Base-by-base conservation (phyloP, 2,888 invertebrate genomes). In the Xestia sexstrigata region DNA sequence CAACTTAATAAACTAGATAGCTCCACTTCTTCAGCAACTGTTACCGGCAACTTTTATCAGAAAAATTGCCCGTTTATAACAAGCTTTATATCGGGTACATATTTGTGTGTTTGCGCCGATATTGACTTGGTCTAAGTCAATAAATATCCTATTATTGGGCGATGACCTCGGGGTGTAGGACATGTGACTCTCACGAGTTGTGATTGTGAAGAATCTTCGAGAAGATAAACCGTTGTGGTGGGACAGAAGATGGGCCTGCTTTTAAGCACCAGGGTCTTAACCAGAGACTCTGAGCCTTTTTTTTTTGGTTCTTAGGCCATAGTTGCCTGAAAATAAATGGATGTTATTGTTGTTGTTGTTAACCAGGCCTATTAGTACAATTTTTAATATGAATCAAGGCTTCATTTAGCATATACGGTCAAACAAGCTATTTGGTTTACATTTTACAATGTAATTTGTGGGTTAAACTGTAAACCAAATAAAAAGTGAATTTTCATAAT, bases 71-170 rank as follows among this genome's bases (percentile, higher is more conserved):
- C 65, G 65, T 82, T 0, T 60, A 26, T 0, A 17, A 17, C 1
- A 23, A 35, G 42, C 23, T 58, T 35, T 84, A 75, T 70, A 76
- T 78, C 71, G 75, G 26, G 52, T 77, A 77, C 69, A 70, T 79
- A 68, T 77, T 75, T 82, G 73, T 69, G 58, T 78, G 66, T 74
- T 77, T 73, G 62, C 83, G 74, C 70, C 47, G 66, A 79, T 84
- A 86, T 84, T 84, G 84, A 84, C 86, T 79, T 79, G 58, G 58
- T 74, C 76, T 83, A 86, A 86, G 77, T 81, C 77, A 88, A 87
- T 88, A 82, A 84, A 87, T 77, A 88, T 88, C 78, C 67, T 78
- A 86, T 87, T 85, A 79, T 84, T 76, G 82, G 75, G 6, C 47
- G 45, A 26, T 23, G 70, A 76, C 77, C 84, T 78, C 76, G 49